phyloP scores from a whole-genome alignment of 2,797 vertebrate species.

The Microctenopoma steveboyesi region DNA sequence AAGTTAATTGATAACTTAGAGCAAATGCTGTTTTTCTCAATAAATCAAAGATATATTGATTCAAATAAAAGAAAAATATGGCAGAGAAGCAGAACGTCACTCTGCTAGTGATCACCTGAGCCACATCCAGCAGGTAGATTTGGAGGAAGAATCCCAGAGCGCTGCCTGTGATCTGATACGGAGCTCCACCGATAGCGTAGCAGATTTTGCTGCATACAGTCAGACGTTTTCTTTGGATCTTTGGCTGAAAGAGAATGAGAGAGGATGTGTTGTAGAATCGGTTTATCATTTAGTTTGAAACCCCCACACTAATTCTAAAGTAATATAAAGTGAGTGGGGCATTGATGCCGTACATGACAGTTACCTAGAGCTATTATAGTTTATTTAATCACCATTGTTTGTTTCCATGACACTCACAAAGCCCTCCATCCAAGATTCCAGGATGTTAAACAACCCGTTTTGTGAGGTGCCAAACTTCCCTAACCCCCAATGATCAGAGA shows the following conservation, averaged over 20 bases:
- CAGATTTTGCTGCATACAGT: slow-evolving; percentile 90
- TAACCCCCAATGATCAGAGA: slow-evolving; percentile 47
- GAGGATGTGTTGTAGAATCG: slow-evolving; percentile 1
- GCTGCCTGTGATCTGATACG: slow-evolving; percentile 94
- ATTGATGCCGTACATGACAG: neutral
- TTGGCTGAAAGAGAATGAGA: slow-evolving; percentile 53
- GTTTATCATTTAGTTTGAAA: neutral
- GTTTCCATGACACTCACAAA: slow-evolving; percentile 11
- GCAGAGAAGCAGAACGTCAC: neutral
- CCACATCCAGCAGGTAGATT: slow-evolving; percentile 94
- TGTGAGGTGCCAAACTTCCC: neutral
- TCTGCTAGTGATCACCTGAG: slow-evolving; percentile 83
- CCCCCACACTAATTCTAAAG: neutral
- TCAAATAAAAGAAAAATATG: too few relatives aligned
- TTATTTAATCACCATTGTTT: slow-evolving; percentile 9
- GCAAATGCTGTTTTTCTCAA: neutral
- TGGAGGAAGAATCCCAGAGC: slow-evolving; percentile 95
- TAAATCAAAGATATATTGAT: neutral
- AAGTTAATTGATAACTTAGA: too few relatives aligned
- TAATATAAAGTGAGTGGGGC: neutral
- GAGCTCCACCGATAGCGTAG: slow-evolving; percentile 92
- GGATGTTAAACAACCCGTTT: slow-evolving; percentile 19
- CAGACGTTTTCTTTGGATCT: slow-evolving; percentile 75
- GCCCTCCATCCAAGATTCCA: neutral
- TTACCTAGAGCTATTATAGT: slow-evolving; percentile 11